Evolutionary conservation across 2,797 vertebrate genomes (phyloP).

Genomic region (Cercopithecus hamlyni): DNA sequence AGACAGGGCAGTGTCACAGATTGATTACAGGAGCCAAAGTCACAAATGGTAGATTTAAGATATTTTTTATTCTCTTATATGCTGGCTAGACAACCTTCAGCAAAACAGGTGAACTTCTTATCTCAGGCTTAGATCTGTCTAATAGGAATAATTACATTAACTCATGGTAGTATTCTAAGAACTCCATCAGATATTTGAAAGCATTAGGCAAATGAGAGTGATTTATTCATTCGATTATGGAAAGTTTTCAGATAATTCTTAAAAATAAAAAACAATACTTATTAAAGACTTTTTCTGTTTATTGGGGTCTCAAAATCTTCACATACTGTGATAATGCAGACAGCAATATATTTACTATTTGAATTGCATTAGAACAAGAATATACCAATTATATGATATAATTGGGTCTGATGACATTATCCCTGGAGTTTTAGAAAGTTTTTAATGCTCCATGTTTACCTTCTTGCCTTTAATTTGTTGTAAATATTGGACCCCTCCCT

Average conservation of each 20-base stretch:
- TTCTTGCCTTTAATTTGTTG: constrained; percentile 41
- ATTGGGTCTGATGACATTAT: constrained; percentile 51
- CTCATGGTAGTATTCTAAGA: neutral
- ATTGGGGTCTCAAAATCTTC: neutral
- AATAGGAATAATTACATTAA: neutral
- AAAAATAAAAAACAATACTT: neutral
- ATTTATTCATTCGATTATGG: neutral
- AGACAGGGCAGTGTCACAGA: accelerated
- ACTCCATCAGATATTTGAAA: neutral
- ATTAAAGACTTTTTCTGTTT: neutral
- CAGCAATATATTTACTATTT: neutral
- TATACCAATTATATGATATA: constrained; percentile 46
- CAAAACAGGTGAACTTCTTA: neutral
- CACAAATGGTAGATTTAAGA: neutral
- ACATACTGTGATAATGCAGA: neutral
- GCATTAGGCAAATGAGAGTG: neutral
- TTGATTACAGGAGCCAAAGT: neutral
- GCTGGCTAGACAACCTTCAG: neutral
- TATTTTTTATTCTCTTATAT: neutral
- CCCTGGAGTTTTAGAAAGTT: constrained; percentile 63
- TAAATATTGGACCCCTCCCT: neutral
- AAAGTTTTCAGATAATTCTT: neutral
- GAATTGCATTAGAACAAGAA: neutral
- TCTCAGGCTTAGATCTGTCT: neutral
- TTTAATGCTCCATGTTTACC: constrained; percentile 12